A percentile compares a stretch with the other conserved stretches of the same genome.
These are phyloP conservation scores for Kradibia gibbosae DNA, from an alignment of 1,140 invertebrate species.

Conservation along the genomic window DNA sequence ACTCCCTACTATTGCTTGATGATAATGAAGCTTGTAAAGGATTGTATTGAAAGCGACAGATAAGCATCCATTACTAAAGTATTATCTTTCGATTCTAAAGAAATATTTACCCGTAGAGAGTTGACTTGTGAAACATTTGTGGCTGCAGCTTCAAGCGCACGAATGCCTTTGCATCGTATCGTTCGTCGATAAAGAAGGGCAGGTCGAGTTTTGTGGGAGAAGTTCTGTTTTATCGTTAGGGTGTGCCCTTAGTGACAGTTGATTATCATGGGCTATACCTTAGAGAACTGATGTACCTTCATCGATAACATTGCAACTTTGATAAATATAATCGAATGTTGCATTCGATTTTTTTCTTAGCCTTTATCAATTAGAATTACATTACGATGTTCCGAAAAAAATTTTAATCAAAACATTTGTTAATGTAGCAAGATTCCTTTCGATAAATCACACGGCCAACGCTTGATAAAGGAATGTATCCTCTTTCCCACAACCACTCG, in stretches of 20 bases:
- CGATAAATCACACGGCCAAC: too few species aligned
- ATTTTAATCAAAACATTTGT: too few species aligned
- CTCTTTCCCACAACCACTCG: too few species aligned
- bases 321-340: neutral
- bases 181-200: constrained; percentile 17
- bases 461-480: too few species aligned
- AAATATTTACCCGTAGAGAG: neutral
- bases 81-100: neutral
- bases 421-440: too few species aligned
- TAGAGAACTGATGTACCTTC: too few species aligned
- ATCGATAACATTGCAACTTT: too few species aligned
- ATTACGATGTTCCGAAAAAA: too few species aligned
- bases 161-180: neutral
- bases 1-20: neutral
- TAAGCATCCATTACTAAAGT: neutral
- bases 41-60: neutral
- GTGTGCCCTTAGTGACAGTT: neutral
- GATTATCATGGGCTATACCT: neutral
- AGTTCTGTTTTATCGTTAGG: constrained; percentile 10
- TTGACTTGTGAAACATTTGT: neutral
- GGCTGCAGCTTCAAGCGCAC: neutral
- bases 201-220: neutral
- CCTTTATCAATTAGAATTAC: too few species aligned
- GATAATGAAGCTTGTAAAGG: constrained; percentile 8
- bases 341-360: too few species aligned